These are phyloP conservation scores for Orthonevra nobilis DNA, from an alignment of 2,888 invertebrate species.

Conservation along the genomic window DNA sequence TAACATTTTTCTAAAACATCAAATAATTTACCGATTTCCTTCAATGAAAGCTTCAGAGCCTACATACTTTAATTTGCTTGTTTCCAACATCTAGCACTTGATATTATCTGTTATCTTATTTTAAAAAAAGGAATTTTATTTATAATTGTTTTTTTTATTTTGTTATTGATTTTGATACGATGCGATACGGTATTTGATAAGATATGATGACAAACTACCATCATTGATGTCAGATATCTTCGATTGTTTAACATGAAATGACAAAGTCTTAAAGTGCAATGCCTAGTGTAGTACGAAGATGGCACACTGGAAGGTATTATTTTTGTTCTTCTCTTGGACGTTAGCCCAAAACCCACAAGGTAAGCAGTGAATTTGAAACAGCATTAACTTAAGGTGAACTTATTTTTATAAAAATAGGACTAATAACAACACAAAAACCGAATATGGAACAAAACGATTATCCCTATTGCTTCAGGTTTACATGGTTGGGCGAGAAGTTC, in stretches of 20 bases:
- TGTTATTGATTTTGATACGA: background rate
- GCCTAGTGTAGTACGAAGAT: constrained; percentile 5
- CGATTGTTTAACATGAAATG: background rate
- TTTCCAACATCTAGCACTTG: too few relatives aligned
- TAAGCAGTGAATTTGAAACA: constrained; percentile 71
- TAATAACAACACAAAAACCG: constrained; percentile 47
- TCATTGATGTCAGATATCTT: constrained; percentile 18
- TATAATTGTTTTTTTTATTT: too few relatives aligned
- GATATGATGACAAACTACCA: constrained; percentile 49
- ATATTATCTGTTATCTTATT: too few relatives aligned
- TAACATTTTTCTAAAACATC: too few relatives aligned
- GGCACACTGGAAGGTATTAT: constrained; percentile 20
- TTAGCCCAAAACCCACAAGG: constrained; percentile 24
- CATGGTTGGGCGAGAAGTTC: constrained; percentile 85
- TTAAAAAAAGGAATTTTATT: too few relatives aligned
- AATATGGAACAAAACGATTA: constrained; percentile 50
- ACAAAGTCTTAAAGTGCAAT: constrained; percentile 2
- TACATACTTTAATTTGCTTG: too few relatives aligned
- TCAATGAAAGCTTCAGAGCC: too few relatives aligned
- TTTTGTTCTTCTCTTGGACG: constrained; percentile 9
- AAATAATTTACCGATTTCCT: too few relatives aligned
- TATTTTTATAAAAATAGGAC: constrained; percentile 75
- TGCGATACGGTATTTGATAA: constrained; percentile 33
- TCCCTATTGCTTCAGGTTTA: constrained; percentile 84
- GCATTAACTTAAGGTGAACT: constrained; percentile 22